Evolutionary conservation across 2,888 invertebrate genomes (phyloP), one percentile per base, ranked within the genome.

Genomic region (Labia minor): DNA sequence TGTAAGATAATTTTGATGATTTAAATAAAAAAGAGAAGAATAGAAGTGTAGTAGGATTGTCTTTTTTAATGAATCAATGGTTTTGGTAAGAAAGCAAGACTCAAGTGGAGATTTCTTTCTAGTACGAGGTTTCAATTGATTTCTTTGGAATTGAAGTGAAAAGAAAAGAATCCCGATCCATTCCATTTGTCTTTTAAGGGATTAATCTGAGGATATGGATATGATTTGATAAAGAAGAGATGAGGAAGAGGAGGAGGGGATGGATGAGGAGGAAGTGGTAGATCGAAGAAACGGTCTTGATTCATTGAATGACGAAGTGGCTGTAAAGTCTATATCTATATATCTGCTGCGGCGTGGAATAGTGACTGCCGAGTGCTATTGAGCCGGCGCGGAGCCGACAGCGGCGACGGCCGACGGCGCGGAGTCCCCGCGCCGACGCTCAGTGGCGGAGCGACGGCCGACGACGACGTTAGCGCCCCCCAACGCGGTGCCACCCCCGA

Each of bases 391-490:
- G 49, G 14, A 49, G 6, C 65, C 76, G 73, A 76, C 66, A 16
- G 66, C 62, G 49, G 66, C 62, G 26, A 65, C 65, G 70, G 67
- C 67, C 18, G 66, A 11, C 33, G 33, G 33, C 33, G 33, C 61
- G 65, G 69, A 69, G 37, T 63, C 66, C 67, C 67, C 62, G 62
- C 65, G 64, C 66, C 65, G 61, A 37, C 37, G 64, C 75, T 76
- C 74, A 78, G 77, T 78, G 76, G 62, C 64, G 65, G 61, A 63
- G 20, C 78, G 79, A 78, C 77, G 77, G 74, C 77, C 61, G 65
- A 61, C 79, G 49, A 64, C 61, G 61, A 63, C 63, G 80, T 80
- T 80, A 80, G 79, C 79, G 80, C 80, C 80, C 78, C 49, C 49
- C 33, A 49, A 49, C 49, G 49, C 49, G 49, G 49, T n/a, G 49